phyloP scores from a whole-genome alignment of 1,140 invertebrate genomes.

The Caligus rogercresseyi region DNA sequence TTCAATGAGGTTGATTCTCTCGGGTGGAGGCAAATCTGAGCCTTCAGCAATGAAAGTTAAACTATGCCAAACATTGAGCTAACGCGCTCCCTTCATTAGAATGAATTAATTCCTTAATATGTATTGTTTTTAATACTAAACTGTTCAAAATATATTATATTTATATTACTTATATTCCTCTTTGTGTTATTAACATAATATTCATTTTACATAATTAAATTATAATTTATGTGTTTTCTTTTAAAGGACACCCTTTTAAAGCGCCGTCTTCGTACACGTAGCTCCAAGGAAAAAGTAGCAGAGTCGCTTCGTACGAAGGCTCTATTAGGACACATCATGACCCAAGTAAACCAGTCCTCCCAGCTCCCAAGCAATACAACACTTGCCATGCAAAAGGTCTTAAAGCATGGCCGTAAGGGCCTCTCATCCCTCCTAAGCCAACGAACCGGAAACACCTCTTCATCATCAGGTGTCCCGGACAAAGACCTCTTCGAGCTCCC shows the following conservation, averaged over 20 bases:
- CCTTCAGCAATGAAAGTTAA: too few species aligned
- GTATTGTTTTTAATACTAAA: too few species aligned
- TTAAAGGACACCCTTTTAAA: not conserved
- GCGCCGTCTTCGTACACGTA: not conserved
- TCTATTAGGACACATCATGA: not conserved
- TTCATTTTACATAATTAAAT: too few species aligned
- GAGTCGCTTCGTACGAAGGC: not conserved
- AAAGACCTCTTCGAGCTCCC: slow-evolving; percentile 57
- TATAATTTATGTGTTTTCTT: not conserved
- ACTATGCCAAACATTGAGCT: too few species aligned
- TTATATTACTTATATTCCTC: too few species aligned
- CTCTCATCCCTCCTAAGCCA: slow-evolving; percentile 7
- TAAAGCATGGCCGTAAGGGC: slow-evolving; percentile 22
- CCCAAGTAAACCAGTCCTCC: not conserved
- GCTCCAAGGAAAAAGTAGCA: not conserved
- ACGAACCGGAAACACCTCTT: slow-evolving; percentile 19
- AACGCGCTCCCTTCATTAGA: too few species aligned
- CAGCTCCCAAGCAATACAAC: not conserved
- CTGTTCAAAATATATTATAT: too few species aligned
- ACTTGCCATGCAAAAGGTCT: slow-evolving; percentile 20
- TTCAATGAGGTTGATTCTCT: too few species aligned
- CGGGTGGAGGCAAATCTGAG: too few species aligned
- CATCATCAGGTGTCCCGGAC: slow-evolving; percentile 23
- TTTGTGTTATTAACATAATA: too few species aligned
- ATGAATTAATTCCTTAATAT: too few species aligned